Conservation (phyloP, 2,888 invertebrate genomes). For the Kryphioiulus occultus region DNA sequence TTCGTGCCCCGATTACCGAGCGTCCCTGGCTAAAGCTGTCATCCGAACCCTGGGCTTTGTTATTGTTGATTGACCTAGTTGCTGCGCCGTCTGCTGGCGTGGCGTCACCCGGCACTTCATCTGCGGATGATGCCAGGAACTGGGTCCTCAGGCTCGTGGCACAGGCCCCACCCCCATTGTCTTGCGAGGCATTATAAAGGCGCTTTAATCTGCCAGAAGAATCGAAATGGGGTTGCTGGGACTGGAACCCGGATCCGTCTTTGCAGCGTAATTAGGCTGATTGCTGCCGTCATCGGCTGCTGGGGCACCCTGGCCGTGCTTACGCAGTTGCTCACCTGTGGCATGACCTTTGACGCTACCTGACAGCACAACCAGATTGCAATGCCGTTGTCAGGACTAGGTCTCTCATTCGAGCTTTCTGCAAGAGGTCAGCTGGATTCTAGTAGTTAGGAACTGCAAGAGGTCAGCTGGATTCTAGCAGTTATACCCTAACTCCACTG, state of each 20-base stretch:
- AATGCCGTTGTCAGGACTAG: not conserved
- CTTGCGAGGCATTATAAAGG: not conserved
- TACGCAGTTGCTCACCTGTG: not conserved
- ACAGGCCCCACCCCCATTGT: conserved; percentile 2
- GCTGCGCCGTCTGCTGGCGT: not conserved
- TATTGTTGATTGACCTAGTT: conserved; percentile 49
- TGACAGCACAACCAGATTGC: not conserved
- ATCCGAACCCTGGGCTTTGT: conserved; percentile 39
- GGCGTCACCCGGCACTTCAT: conserved; percentile 7
- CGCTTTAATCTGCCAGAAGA: not conserved
- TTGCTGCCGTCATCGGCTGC: not conserved
- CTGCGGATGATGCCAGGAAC: conserved; percentile 12
- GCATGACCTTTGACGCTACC: not conserved
- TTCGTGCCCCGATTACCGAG: conserved; percentile 13
- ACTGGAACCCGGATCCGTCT: not conserved
- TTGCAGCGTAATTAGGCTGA: not conserved
- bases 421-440: no score
- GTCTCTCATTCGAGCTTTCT: no score
- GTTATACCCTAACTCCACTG: no score
- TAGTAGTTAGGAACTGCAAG: no score
- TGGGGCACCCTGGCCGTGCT: not conserved
- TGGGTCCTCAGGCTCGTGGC: not conserved
- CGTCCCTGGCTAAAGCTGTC: conserved; percentile 32
- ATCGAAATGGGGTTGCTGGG: conserved; percentile 20
- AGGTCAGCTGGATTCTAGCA: no score